Conservation (phyloP, 2,797 vertebrate species). For the Sylvilagus floridanus region DNA sequence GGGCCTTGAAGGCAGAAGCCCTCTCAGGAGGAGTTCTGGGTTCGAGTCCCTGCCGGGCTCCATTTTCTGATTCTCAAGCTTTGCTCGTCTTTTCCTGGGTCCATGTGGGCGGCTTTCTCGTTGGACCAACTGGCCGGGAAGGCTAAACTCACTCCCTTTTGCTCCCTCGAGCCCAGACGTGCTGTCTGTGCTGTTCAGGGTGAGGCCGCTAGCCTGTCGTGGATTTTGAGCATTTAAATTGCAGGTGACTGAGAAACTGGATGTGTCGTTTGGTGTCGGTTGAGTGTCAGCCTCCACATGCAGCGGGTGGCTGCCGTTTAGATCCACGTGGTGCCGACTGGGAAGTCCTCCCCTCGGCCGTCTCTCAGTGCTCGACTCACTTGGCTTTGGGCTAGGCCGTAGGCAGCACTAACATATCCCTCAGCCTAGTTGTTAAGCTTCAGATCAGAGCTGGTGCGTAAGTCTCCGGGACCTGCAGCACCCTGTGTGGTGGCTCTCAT, state of each 20-base stretch:
- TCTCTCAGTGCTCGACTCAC: not conserved
- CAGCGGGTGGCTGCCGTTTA: not conserved
- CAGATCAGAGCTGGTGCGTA: not conserved
- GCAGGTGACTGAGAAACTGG: slow-evolving; percentile 9
- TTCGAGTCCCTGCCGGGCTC: not conserved
- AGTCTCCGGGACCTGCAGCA: not conserved
- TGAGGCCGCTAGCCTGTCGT: not conserved
- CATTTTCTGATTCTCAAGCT: not conserved
- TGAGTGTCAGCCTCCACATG: not conserved
- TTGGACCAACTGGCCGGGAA: not conserved
- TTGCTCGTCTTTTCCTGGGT: not conserved
- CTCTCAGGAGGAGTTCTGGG: not conserved
- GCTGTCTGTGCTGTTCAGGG: not conserved
- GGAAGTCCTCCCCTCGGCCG: not conserved
- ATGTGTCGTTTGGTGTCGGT: slow-evolving; percentile 34
- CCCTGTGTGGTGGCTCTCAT: not conserved
- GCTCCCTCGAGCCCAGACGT: not conserved
- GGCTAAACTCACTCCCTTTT: not conserved
- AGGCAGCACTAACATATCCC: not conserved
- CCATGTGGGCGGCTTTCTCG: not conserved
- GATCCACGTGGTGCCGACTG: not conserved
- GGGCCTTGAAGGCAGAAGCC: not conserved
- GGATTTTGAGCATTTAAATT: slow-evolving; percentile 6
- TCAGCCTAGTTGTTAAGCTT: not conserved
- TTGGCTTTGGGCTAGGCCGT: not conserved